Evolutionary conservation across 2,113 vertebrate genomes (phyloP).

Genomic region (Pterocles burchelli): DNA sequence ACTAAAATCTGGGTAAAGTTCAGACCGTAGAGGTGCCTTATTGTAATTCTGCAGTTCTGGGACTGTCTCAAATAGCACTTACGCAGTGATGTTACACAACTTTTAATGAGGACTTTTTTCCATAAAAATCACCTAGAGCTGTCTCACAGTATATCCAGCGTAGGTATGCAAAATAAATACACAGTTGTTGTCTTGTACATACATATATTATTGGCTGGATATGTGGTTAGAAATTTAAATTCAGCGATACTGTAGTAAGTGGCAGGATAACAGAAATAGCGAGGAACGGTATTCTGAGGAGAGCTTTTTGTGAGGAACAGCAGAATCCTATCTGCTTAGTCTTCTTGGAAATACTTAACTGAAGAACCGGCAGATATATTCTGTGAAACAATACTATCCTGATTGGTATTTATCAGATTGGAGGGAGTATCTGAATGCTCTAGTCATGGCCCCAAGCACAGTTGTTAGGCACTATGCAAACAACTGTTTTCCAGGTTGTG

Average conservation of each 20-base stretch:
- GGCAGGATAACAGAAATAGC: not conserved
- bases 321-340: not conserved
- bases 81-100: not conserved
- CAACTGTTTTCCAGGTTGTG: not conserved
- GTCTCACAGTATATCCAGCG: not conserved
- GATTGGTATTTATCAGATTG: not conserved
- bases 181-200: not conserved
- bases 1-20: not conserved
- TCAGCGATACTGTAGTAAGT: not conserved
- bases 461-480: not conserved
- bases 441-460: not conserved
- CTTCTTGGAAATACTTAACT: not conserved
- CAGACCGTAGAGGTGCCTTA: not conserved
- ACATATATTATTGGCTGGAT: not conserved
- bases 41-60: not conserved
- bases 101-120: not conserved
- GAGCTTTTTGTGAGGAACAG: not conserved
- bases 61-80: not conserved
- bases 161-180: not conserved
- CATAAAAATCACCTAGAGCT: not conserved
- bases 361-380: not conserved
- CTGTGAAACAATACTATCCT: not conserved
- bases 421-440: not conserved
- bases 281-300: not conserved
- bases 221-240: not conserved